phyloP scores from a whole-genome alignment of 92 coral and sea anemone genomes.

The Bergia puertoricense region DNA sequence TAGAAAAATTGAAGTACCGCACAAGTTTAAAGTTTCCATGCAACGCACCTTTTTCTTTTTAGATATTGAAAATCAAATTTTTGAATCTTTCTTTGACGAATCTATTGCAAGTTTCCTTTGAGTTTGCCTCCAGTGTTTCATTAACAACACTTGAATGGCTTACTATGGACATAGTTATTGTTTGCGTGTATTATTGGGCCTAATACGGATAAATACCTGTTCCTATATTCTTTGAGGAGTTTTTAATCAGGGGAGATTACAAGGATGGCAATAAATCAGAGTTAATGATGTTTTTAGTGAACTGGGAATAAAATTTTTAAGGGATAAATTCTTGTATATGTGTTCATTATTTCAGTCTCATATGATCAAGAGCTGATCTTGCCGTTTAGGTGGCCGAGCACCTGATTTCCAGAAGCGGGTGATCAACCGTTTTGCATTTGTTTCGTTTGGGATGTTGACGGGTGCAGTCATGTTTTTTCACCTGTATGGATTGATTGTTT shows the following conservation, averaged over 20 bases:
- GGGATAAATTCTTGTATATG: not conserved
- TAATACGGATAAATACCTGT: not conserved
- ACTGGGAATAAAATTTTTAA: conserved; percentile 3
- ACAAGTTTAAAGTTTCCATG: not conserved
- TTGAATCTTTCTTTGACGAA: not conserved
- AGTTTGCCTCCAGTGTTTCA: no score
- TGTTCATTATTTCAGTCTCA: not conserved
- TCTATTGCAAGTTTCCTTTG: not conserved
- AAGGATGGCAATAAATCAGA: not conserved
- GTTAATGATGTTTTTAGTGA: not conserved
- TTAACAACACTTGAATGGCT: not conserved
- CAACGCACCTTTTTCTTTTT: not conserved
- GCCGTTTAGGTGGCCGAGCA: no score
- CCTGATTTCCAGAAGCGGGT: no score
- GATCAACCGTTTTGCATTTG: no score
- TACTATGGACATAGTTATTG: not conserved
- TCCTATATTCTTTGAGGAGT: not conserved
- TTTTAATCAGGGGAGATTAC: not conserved
- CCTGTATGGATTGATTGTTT: no score
- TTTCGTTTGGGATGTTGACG: no score
- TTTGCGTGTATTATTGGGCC: not conserved
- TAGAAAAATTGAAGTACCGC: not conserved
- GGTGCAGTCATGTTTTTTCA: no score
- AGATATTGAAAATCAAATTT: not conserved
- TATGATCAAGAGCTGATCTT: no score